A percentile compares a stretch with the other conserved stretches of the same genome.
Evolutionary conservation across 2,888 invertebrate species (phyloP).

Genomic region (Nipponacmea schrenckii): DNA sequence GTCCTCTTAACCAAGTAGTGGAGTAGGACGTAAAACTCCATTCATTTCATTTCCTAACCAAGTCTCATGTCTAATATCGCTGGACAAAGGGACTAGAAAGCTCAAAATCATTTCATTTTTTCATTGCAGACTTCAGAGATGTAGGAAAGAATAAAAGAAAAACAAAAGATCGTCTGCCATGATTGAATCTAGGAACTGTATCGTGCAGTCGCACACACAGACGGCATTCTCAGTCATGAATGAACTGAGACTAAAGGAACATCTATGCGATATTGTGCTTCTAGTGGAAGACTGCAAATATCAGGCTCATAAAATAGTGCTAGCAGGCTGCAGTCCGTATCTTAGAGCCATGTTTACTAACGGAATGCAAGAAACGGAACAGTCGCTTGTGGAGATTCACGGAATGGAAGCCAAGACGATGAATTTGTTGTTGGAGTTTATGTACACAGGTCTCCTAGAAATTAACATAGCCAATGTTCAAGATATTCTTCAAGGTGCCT

Average conservation of each 20-base stretch:
- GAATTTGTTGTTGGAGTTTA: slow-evolving; percentile 61
- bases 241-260: slow-evolving; percentile 54
- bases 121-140: too few species aligned
- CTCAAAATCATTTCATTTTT: too few species aligned
- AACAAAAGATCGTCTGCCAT: slow-evolving; percentile 29
- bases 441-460: slow-evolving; percentile 62
- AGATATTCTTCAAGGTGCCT: slow-evolving; percentile 62
- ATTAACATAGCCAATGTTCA: slow-evolving; percentile 63
- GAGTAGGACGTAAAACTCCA: too few species aligned
- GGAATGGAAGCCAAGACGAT: slow-evolving; percentile 61
- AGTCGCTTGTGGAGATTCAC: slow-evolving; percentile 55
- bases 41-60: too few species aligned
- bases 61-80: too few species aligned
- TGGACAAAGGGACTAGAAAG: too few species aligned
- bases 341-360: slow-evolving; percentile 66
- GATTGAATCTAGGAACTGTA: slow-evolving; percentile 61
- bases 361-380: slow-evolving; percentile 62
- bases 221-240: slow-evolving; percentile 61
- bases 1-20: too few species aligned
- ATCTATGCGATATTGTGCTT: slow-evolving; percentile 61
- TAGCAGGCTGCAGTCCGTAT: slow-evolving; percentile 64
- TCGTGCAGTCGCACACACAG: slow-evolving; percentile 56
- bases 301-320: slow-evolving; percentile 61
- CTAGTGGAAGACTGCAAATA: slow-evolving; percentile 57
- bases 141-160: too few species aligned